A percentile compares a stretch with the other conserved stretches of the same genome.
Evolutionary conservation across 30 jellyfish, hydroid and myxozoan genomes (phyloP).

Genomic region (Clytia hemisphaerica): DNA sequence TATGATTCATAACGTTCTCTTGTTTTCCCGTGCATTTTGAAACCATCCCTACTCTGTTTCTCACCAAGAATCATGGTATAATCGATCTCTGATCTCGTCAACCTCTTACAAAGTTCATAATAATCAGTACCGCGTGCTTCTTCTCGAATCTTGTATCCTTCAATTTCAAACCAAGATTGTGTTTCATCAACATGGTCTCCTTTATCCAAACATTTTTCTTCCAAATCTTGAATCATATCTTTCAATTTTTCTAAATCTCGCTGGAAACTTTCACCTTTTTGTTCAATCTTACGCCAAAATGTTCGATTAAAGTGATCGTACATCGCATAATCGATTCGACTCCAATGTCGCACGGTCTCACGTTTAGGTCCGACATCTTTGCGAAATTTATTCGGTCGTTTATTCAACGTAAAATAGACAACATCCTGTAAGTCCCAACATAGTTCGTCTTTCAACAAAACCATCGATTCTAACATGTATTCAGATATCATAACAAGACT

Average conservation of each 20-base stretch:
- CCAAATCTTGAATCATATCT: neutral
- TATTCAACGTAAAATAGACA: constrained; percentile 6
- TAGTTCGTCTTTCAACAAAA: constrained; percentile 18
- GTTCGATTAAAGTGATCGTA: constrained; percentile 5
- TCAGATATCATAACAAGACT: constrained; percentile 28
- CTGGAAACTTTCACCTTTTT: constrained; percentile 7
- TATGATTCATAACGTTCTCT: no score
- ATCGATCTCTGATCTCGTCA: constrained; percentile 14
- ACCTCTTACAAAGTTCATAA: neutral
- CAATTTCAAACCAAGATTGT: constrained; percentile 9
- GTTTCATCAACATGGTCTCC: constrained; percentile 18
- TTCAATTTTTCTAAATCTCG: constrained; percentile 5
- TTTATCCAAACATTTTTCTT: neutral
- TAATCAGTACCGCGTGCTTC: neutral
- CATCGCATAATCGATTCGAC: constrained; percentile 1
- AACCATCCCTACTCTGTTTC: neutral
- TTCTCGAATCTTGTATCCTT: neutral
- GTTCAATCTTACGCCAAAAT: constrained; percentile 24
- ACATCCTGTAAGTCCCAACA: constrained; percentile 32
- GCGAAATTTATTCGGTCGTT: constrained; percentile 11
- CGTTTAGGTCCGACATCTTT: neutral
- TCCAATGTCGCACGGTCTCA: constrained; percentile 1
- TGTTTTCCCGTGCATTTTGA: no score
- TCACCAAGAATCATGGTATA: neutral
- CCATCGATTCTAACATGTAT: constrained; percentile 31